Conservation (phyloP, 2,797 vertebrate genomes). For the Lophius americanus region DNA sequence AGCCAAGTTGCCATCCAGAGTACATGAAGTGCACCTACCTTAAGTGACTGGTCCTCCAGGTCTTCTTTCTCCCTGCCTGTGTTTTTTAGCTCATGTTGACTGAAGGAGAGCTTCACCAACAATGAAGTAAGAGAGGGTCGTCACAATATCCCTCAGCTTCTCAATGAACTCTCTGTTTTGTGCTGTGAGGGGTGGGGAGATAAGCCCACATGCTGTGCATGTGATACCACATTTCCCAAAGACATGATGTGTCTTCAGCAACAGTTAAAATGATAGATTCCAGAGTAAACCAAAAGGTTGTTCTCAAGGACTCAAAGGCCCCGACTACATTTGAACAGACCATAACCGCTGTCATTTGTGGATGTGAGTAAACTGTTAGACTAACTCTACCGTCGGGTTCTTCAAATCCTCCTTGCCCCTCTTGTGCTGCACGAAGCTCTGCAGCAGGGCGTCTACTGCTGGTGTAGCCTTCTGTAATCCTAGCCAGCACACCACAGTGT, state of each 20-base stretch:
- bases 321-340: too few species aligned
- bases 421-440: constrained; percentile 92
- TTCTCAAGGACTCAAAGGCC: too few species aligned
- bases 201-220: constrained; percentile 62
- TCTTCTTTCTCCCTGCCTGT: constrained; percentile 84
- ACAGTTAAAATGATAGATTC: background rate
- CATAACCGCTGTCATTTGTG: too few species aligned
- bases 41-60: constrained; percentile 74
- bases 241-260: constrained; percentile 27
- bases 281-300: constrained; percentile 11
- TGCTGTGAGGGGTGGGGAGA: constrained; percentile 77
- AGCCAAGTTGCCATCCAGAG: too few species aligned
- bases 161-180: constrained; percentile 89
- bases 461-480: constrained; percentile 73
- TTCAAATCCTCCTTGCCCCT: constrained; percentile 90
- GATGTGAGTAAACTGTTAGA: too few species aligned
- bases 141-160: constrained; percentile 82
- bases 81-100: constrained; percentile 86
- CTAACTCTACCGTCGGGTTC: constrained; percentile 87
- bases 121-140: constrained; percentile 82
- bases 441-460: constrained; percentile 87
- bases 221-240: constrained; percentile 62
- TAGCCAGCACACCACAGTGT: constrained; percentile 86
- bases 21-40: too few species aligned
- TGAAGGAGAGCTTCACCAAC: constrained; percentile 89